Percentiles rank a stretch among this genome's conserved stretches.
Evolutionary conservation across 2,888 invertebrate genomes (phyloP).

Genomic region (Lordiphosa andalusiaca): DNA sequence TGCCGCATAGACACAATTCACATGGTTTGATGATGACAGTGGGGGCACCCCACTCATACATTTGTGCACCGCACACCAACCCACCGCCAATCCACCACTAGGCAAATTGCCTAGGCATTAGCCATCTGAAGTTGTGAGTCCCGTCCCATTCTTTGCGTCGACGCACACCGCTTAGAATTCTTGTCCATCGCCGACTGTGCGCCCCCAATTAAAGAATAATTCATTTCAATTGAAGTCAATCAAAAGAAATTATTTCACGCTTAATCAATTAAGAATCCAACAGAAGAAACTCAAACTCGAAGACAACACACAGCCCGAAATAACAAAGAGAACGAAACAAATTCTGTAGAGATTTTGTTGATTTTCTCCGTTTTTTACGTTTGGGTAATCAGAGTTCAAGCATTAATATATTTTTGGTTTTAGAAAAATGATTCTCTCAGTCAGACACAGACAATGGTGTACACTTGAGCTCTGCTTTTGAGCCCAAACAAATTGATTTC

Average conservation of each 20-base stretch:
- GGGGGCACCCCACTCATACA: not conserved
- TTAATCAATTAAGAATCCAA: constrained; percentile 65
- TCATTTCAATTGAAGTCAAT: constrained; percentile 77
- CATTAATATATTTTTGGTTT: too few relatives aligned
- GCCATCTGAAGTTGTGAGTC: not conserved
- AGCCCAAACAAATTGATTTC: constrained; percentile 64
- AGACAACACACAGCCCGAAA: constrained; percentile 5
- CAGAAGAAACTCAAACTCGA: constrained; percentile 3
- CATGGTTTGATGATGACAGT: constrained; percentile 4
- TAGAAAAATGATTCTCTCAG: too few relatives aligned
- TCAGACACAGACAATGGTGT: not conserved
- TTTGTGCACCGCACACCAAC: too few relatives aligned
- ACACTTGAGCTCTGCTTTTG: constrained; percentile 61
- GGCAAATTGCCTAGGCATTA: constrained; percentile 7
- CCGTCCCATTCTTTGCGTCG: constrained; percentile 30
- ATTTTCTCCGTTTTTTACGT: not conserved
- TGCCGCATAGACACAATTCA: constrained; percentile 51
- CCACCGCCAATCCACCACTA: too few relatives aligned
- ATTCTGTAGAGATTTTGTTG: constrained; percentile 27
- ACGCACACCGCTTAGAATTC: constrained; percentile 45
- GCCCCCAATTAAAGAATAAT: constrained; percentile 72
- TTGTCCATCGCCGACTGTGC: constrained; percentile 33
- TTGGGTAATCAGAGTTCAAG: not conserved
- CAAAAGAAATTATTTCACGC: constrained; percentile 76
- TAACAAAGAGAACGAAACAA: constrained; percentile 4